Evolutionary conservation across 2,113 vertebrate species (phyloP).

Genomic region (Phalacrocorax pelagicus): DNA sequence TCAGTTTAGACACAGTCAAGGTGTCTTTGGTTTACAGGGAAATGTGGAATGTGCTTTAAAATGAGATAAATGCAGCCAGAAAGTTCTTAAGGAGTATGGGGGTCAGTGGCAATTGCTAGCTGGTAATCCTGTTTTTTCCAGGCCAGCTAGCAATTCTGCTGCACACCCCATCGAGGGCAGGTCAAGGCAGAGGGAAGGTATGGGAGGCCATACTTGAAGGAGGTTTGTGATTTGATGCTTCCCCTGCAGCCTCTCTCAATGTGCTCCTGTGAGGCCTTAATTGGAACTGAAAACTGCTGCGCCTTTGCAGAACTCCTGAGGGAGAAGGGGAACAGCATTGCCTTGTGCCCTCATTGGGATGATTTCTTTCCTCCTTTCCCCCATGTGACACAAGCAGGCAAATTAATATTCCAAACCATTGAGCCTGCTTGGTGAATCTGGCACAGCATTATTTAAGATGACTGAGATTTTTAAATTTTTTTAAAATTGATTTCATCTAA

Average conservation of each 20-base stretch:
- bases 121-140: not conserved
- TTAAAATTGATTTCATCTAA: not conserved
- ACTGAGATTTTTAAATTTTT: not conserved
- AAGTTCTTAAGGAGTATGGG: not conserved
- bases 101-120: not conserved
- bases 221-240: not conserved
- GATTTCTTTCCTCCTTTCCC: not conserved
- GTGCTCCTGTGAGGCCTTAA: not conserved
- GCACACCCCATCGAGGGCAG: not conserved
- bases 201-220: not conserved
- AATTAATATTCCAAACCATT: not conserved
- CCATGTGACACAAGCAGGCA: not conserved
- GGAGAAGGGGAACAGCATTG: not conserved
- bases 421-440: not conserved
- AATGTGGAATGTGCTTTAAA: not conserved
- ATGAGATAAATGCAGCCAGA: not conserved
- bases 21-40: not conserved
- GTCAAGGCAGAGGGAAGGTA: not conserved
- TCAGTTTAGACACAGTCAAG: not conserved
- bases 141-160: not conserved
- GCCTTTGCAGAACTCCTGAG: not conserved
- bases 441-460: not conserved
- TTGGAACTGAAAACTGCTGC: not conserved
- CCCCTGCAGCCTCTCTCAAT: not conserved
- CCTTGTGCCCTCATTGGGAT: not conserved